These are phyloP conservation scores for Hiodon alosoides DNA, from an alignment of 2,113 vertebrate species.

Conservation along the genomic window DNA sequence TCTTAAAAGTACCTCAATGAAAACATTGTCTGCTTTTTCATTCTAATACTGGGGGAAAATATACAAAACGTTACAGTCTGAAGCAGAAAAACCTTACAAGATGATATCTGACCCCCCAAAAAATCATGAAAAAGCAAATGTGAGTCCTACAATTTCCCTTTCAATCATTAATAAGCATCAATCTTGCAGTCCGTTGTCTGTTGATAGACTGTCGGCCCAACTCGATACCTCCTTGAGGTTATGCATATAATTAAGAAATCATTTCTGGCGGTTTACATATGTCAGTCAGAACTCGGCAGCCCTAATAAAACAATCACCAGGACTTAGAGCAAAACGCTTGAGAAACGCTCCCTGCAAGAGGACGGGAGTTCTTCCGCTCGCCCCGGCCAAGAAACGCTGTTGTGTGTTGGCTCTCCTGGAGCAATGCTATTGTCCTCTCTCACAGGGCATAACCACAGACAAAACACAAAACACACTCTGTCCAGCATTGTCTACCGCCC, in stretches of 20 bases:
- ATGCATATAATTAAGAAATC: slow-evolving; percentile 5
- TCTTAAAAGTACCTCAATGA: too few species aligned
- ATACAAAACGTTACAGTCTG: too few species aligned
- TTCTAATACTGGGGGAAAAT: too few species aligned
- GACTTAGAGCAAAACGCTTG: slow-evolving; percentile 1
- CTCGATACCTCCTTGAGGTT: background rate
- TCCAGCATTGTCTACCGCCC: background rate
- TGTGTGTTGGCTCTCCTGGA: slow-evolving; percentile 12
- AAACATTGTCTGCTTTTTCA: too few species aligned
- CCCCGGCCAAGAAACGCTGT: background rate
- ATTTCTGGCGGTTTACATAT: slow-evolving; percentile 27
- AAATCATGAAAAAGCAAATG: background rate
- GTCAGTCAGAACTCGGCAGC: slow-evolving; percentile 27
- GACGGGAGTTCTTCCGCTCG: background rate
- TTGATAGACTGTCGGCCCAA: background rate
- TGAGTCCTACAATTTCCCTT: background rate
- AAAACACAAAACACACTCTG: slow-evolving; percentile 21
- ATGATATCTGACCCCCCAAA: background rate
- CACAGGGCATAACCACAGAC: slow-evolving; percentile 6
- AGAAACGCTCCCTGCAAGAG: slow-evolving; percentile 5
- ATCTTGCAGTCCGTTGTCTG: background rate
- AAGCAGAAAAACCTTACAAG: background rate
- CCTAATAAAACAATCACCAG: slow-evolving; percentile 31
- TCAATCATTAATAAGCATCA: slow-evolving; percentile 1
- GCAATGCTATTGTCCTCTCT: slow-evolving; percentile 20